Percentiles rank a stretch among this genome's conserved stretches.
These are phyloP conservation scores for Bombyx huttoni DNA, from an alignment of 2,888 invertebrate genomes.

Conservation along the genomic window DNA sequence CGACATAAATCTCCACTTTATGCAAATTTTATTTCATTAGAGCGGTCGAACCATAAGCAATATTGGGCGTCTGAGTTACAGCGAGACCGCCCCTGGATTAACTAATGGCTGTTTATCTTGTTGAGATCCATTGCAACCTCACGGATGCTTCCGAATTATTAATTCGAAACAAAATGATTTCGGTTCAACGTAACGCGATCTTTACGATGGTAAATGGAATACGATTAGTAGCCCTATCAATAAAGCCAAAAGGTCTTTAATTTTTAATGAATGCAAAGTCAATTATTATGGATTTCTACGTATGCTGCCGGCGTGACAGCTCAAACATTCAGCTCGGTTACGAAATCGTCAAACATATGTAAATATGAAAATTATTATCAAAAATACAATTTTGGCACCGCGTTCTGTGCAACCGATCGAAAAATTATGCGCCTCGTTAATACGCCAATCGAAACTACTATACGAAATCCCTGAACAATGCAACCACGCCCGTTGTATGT, in stretches of 20 bases:
- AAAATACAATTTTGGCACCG: neutral
- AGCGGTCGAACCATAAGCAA: conserved; percentile 61
- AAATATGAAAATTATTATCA: neutral
- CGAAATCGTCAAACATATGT: neutral
- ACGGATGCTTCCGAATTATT: conserved; percentile 46
- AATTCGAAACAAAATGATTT: conserved; percentile 18
- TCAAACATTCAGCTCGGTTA: no score
- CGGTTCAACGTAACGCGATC: neutral
- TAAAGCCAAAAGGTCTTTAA: neutral
- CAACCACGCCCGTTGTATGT: neutral
- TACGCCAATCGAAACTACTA: conserved; percentile 27
- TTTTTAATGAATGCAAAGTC: no score
- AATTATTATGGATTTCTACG: no score
- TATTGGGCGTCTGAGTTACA: conserved; percentile 59
- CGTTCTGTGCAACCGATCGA: conserved; percentile 21
- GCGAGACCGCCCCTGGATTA: conserved; percentile 60
- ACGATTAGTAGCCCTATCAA: neutral
- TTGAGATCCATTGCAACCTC: conserved; percentile 43
- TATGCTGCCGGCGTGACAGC: no score
- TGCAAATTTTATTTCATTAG: conserved; percentile 72
- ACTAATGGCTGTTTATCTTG: conserved; percentile 71
- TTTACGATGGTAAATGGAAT: neutral
- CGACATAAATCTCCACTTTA: conserved; percentile 65
- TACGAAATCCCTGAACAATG: no score
- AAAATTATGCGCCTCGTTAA: conserved; percentile 41